Conservation (phyloP, 2,113 vertebrate genomes). For the Lagopus leucura region DNA sequence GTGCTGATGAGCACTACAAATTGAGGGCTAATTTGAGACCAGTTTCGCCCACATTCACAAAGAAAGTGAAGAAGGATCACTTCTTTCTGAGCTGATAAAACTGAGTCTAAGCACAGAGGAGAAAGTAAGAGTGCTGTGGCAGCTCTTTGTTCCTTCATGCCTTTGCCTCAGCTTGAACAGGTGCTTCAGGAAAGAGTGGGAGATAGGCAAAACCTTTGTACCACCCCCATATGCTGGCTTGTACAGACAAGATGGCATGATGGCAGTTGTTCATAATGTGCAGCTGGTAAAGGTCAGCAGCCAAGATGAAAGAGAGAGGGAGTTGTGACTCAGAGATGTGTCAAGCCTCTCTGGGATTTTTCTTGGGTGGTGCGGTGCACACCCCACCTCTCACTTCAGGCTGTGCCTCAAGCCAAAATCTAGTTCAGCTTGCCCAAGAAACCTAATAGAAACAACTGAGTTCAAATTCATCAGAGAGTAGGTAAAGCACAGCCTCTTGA, state of each 20-base stretch:
- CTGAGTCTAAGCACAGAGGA: not conserved
- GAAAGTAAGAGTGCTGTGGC: not conserved
- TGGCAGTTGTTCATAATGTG: not conserved
- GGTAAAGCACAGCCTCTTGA: not conserved
- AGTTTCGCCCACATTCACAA: not conserved
- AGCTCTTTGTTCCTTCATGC: not conserved
- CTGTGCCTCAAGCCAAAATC: slow-evolving; percentile 10
- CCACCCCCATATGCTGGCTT: not conserved
- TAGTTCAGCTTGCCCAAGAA: not conserved
- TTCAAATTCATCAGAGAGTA: not conserved
- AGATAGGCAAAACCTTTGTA: not conserved
- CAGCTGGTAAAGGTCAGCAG: slow-evolving; percentile 59
- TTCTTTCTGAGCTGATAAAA: not conserved
- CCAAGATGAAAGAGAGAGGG: slow-evolving; percentile 22
- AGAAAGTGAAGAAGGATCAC: not conserved
- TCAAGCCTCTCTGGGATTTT: slow-evolving; percentile 34
- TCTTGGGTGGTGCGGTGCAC: slow-evolving; percentile 22
- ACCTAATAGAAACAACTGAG: not conserved
- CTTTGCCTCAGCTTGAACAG: not conserved
- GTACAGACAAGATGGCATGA: slow-evolving; percentile 3
- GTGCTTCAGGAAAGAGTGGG: not conserved
- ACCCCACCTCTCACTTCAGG: slow-evolving; percentile 32
- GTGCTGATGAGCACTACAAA: not conserved
- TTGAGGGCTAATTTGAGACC: not conserved
- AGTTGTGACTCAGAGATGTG: slow-evolving; percentile 47